These are phyloP conservation scores for Hiodon alosoides DNA, from an alignment of 2,113 vertebrate genomes.

Conservation along the genomic window DNA sequence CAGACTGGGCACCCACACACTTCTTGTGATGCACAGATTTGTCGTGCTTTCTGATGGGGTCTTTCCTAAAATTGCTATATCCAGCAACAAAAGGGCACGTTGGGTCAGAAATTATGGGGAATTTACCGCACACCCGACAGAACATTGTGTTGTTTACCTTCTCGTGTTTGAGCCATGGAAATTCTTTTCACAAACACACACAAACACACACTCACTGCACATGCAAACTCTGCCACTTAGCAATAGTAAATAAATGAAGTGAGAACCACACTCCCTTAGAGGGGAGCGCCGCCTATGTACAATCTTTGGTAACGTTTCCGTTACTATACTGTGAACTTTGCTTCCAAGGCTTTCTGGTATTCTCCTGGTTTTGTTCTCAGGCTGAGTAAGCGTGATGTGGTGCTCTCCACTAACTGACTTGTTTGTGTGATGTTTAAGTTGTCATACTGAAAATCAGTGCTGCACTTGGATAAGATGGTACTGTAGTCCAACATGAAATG, in stretches of 20 bases:
- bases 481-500: constrained; percentile 13
- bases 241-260: too few species aligned
- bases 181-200: neutral
- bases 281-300: too few species aligned
- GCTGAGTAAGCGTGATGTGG: constrained; percentile 13
- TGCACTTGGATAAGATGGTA: constrained; percentile 15
- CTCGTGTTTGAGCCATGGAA: constrained; percentile 13
- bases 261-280: too few species aligned
- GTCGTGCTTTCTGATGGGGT: constrained; percentile 11
- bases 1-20: constrained; percentile 11
- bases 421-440: constrained; percentile 11
- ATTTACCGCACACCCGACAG: constrained; percentile 9
- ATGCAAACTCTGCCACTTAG: too few species aligned
- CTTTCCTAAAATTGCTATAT: constrained; percentile 15
- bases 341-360: constrained; percentile 20
- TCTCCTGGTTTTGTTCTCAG: constrained; percentile 23
- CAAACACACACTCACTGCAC: too few species aligned
- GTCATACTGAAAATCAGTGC: constrained; percentile 18
- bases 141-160: constrained; percentile 18
- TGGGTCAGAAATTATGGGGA: constrained; percentile 11
- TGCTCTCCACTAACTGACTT: constrained; percentile 21
- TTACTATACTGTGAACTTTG: constrained; percentile 9
- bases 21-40: constrained; percentile 15
- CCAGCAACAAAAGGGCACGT: constrained; percentile 10
- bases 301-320: too few species aligned